Evolutionary conservation across 2,888 invertebrate species (phyloP).

Genomic region (Lepetodrilus schrolli): DNA sequence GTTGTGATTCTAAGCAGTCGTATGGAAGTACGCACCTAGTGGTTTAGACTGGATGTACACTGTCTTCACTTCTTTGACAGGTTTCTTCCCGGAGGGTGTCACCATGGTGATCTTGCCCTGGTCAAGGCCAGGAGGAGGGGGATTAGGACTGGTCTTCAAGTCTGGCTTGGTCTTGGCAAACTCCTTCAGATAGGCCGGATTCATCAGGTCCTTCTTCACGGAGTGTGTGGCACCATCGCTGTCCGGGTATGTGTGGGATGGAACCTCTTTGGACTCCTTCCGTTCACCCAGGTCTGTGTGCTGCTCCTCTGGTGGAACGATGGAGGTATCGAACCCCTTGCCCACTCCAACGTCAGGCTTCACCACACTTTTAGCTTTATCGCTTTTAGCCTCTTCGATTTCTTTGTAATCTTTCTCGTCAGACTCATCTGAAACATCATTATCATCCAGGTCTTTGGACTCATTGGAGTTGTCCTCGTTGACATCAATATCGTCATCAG

Average conservation of each 20-base stretch:
- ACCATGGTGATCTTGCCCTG: constrained; percentile 42
- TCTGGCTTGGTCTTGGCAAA: constrained; percentile 44
- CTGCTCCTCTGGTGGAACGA: constrained; percentile 16
- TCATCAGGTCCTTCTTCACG: constrained; percentile 42
- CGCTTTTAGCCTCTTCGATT: background rate
- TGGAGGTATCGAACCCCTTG: constrained; percentile 37
- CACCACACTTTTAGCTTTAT: background rate
- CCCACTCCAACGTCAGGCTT: background rate
- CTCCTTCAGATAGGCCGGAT: constrained; percentile 37
- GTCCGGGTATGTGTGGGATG: background rate
- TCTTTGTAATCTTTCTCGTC: constrained; percentile 16
- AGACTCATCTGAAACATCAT: no score
- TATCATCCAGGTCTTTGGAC: constrained; percentile 18
- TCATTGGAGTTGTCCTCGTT: constrained; percentile 35
- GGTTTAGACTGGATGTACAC: constrained; percentile 56
- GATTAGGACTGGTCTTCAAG: constrained; percentile 60
- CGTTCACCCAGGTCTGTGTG: constrained; percentile 41
- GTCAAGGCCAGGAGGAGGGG: constrained; percentile 45
- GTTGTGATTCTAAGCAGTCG: no score
- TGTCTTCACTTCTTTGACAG: background rate
- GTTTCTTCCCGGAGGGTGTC: constrained; percentile 14
- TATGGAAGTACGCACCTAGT: constrained; percentile 41
- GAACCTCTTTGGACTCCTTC: constrained; percentile 39
- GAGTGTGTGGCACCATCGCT: constrained; percentile 35
- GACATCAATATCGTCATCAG: constrained; percentile 25